Percentiles rank a stretch among this genome's conserved stretches.
phyloP scores from a whole-genome alignment of 1,140 invertebrate genomes.

The Hylaeus anthracinus region DNA sequence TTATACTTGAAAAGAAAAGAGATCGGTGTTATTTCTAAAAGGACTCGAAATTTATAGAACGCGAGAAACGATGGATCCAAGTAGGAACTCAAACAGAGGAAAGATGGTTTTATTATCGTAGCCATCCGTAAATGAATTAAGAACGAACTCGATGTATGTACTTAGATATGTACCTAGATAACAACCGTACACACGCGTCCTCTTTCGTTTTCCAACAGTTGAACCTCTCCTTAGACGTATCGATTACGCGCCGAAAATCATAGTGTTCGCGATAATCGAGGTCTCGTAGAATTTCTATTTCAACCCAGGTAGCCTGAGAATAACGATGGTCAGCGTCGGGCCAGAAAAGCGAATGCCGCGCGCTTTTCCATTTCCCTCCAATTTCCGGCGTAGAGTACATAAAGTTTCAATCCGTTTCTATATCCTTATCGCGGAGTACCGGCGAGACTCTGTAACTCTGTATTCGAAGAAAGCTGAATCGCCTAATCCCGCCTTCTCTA shows the following conservation, averaged over 20 bases:
- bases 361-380: constrained; percentile 18
- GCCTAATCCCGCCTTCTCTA: not conserved
- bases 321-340: not conserved
- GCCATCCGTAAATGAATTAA: not conserved
- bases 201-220: too few species aligned
- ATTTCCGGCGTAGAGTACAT: not conserved
- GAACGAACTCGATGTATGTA: not conserved
- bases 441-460: not conserved
- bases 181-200: too few species aligned
- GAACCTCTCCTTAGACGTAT: too few species aligned
- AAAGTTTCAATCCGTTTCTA: not conserved
- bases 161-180: too few species aligned
- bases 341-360: not conserved
- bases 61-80: not conserved
- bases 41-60: not conserved
- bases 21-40: not conserved
- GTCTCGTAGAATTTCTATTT: not conserved
- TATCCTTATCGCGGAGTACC: too few species aligned
- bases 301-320: not conserved
- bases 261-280: not conserved
- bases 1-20: not conserved
- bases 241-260: too few species aligned
- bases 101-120: not conserved
- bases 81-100: not conserved
- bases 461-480: not conserved